phyloP scores from a whole-genome alignment of 2,113 vertebrate species.

The Corythornis vintsioides region DNA sequence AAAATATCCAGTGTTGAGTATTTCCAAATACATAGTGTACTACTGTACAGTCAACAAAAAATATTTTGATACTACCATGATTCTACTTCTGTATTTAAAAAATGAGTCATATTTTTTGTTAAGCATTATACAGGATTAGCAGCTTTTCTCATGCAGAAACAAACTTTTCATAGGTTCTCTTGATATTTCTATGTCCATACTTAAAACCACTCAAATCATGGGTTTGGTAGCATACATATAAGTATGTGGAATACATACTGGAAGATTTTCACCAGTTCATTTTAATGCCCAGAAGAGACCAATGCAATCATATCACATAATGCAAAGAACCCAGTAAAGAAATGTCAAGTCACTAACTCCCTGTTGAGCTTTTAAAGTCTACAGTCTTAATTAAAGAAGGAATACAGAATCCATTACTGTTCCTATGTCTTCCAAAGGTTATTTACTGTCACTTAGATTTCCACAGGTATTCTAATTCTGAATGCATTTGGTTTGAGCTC shows the following conservation, averaged over 20 bases:
- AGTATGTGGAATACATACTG: neutral
- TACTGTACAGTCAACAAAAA: conserved; percentile 15
- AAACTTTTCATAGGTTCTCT: neutral
- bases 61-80: neutral
- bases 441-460: neutral
- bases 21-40: conserved; percentile 44
- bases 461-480: neutral
- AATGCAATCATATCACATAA: neutral
- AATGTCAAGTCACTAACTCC: neutral
- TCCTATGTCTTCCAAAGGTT: neutral
- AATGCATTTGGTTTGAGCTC: neutral
- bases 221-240: neutral
- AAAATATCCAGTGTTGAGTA: neutral
- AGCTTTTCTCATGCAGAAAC: neutral
- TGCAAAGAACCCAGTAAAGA: neutral
- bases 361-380: neutral
- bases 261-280: neutral
- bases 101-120: neutral
- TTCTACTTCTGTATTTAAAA: neutral
- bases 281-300: neutral
- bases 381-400: neutral
- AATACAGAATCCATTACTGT: neutral
- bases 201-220: neutral
- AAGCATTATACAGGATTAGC: neutral
- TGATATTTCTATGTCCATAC: neutral